phyloP scores from a whole-genome alignment of 2,797 vertebrate genomes.

The Momotus momota region DNA sequence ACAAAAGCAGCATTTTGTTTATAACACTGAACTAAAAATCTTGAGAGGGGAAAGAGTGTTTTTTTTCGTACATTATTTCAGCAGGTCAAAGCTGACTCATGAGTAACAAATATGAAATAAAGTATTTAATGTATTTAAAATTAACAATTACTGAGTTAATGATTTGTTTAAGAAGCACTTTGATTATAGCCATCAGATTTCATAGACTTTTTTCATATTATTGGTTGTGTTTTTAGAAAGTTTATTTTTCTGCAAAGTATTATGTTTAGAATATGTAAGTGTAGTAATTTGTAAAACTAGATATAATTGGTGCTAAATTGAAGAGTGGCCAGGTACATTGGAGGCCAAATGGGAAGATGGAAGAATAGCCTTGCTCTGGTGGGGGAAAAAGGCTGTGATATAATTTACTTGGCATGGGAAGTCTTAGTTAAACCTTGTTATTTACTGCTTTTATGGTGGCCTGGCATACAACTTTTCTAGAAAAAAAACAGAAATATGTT shows the following conservation, averaged over 20 bases:
- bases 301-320: neutral
- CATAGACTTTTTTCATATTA: neutral
- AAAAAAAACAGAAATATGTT: neutral
- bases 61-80: slow-evolving; percentile 14
- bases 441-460: neutral
- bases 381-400: accelerated
- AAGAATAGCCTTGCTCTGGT: neutral
- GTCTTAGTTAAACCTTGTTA: neutral
- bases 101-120: slow-evolving; percentile 18
- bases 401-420: neutral
- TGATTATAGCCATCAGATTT: neutral
- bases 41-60: slow-evolving; percentile 9
- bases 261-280: neutral
- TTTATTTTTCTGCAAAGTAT: neutral
- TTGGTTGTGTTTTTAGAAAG: neutral
- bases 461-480: neutral
- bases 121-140: slow-evolving; percentile 5
- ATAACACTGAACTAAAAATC: slow-evolving; percentile 33
- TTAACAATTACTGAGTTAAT: neutral
- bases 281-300: neutral
- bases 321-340: neutral
- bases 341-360: neutral
- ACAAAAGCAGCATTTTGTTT: slow-evolving; percentile 60
- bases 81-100: slow-evolving; percentile 29
- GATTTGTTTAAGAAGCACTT: neutral